Base-by-base conservation (phyloP, 1,140 invertebrate genomes). In the Octopus bimaculoides region DNA sequence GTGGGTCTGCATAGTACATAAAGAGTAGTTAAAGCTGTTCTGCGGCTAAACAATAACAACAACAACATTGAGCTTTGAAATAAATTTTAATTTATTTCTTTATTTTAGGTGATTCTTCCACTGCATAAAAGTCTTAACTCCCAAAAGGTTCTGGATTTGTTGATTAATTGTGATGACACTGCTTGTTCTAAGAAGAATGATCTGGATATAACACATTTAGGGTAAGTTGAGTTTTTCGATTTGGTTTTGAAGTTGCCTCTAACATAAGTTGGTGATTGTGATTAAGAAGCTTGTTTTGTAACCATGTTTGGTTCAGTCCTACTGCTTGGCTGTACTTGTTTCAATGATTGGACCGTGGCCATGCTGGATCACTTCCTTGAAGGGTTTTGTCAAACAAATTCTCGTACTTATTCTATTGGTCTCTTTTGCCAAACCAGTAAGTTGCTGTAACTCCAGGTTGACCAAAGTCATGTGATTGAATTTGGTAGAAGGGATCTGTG, bases 131-230 rank as follows among this genome's bases (percentile, higher is more conserved):
- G 81, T 52, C 77, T 86, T 7, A 78, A 84, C 80, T 66, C 81
- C 54, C 55, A 76, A 52, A 91, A 92, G 7, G 92, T 94, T 5
- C 74, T 96, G 20, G 90, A 92, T 61, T 91, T 93, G n/a, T 88
- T 97, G 26, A 92, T 92, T 86, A 92, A 91, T 77, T 94, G 94
- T 86, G 95, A 95, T 90, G 92, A 93, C 83, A 92, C 93, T 82
- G 92, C 93, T 77, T 87, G 90, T 74, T 88, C 94, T 74, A 90
- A 89, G 56, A 89, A 89, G 77, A 93, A 93, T 80, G 85, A 91
- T 54, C 92, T 92, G 87, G 94, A 93, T 54, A 90, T 94, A 54
- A 90, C 92, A 20, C 95, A 96, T 88, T 92, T 96, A 77, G 93
- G 93, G 94, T 95, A 92, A 87, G 66, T 71, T 61, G 9, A 61